A percentile compares a stretch with the other conserved stretches of the same genome.
These are phyloP conservation scores for Salvelinus alpinus DNA, from an alignment of 2,113 vertebrate species.

Conservation along the genomic window DNA sequence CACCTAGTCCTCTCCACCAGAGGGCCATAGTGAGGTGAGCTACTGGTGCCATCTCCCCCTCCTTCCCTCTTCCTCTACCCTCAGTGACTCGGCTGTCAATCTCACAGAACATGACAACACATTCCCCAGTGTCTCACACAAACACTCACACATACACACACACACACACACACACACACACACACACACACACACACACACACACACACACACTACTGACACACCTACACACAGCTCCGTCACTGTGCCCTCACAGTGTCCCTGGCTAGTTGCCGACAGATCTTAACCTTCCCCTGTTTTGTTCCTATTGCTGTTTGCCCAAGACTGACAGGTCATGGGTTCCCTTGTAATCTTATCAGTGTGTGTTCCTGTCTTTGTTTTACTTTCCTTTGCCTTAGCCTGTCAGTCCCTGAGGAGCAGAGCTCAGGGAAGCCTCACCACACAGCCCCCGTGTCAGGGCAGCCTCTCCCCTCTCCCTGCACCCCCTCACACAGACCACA, in stretches of 20 bases:
- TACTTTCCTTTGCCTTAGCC: slow-evolving; percentile 23
- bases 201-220: neutral
- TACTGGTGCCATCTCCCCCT: neutral
- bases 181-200: neutral
- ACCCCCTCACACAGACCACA: neutral
- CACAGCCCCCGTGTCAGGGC: neutral
- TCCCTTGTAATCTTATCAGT: neutral
- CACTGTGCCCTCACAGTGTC: neutral
- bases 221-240: neutral
- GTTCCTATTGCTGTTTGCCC: neutral
- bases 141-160: neutral
- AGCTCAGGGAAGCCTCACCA: neutral
- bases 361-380: neutral
- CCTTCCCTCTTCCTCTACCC: neutral
- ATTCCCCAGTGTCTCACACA: neutral
- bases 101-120: neutral
- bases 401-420: slow-evolving; percentile 21
- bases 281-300: neutral
- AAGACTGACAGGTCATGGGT: neutral
- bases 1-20: slow-evolving; percentile 72
- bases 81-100: slow-evolving; percentile 19
- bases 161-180: neutral
- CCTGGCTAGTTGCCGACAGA: too few relatives aligned
- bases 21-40: slow-evolving; percentile 68
- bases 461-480: neutral